Evolutionary conservation across 2,797 vertebrate species (phyloP).

Genomic region (Onychomys arenicola): DNA sequence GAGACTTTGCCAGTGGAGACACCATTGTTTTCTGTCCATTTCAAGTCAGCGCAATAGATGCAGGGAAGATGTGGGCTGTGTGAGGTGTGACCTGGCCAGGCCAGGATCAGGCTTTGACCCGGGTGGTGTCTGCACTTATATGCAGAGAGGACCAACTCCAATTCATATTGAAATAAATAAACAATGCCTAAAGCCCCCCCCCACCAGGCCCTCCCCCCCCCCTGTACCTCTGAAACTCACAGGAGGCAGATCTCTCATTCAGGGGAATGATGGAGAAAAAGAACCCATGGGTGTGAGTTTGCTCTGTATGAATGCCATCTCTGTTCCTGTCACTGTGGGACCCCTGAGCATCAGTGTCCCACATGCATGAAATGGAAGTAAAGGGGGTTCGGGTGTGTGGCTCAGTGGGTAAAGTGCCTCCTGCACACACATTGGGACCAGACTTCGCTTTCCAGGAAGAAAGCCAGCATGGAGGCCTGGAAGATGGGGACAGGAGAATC

Average conservation of each 20-base stretch:
- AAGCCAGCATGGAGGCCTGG: not conserved
- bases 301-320: not conserved
- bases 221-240: rapidly evolving
- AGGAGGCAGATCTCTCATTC: too few species aligned
- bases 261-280: not conserved
- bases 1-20: not conserved
- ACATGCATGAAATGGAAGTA: not conserved
- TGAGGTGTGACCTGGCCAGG: not conserved
- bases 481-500: not conserved
- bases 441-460: not conserved
- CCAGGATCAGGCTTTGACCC: not conserved
- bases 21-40: not conserved
- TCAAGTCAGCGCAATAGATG: not conserved
- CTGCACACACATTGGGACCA: not conserved
- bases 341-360: rapidly evolving
- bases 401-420: not conserved
- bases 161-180: rapidly evolving
- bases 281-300: not conserved
- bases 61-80: not conserved
- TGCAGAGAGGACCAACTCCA: rapidly evolving
- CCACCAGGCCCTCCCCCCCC: too few species aligned
- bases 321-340: not conserved
- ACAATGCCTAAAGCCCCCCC: too few species aligned
- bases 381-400: not conserved
- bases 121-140: not conserved